A percentile compares a stretch with the other conserved stretches of the same genome.
Evolutionary conservation across 2,888 invertebrate species (phyloP).

Genomic region (Morpho achilles): DNA sequence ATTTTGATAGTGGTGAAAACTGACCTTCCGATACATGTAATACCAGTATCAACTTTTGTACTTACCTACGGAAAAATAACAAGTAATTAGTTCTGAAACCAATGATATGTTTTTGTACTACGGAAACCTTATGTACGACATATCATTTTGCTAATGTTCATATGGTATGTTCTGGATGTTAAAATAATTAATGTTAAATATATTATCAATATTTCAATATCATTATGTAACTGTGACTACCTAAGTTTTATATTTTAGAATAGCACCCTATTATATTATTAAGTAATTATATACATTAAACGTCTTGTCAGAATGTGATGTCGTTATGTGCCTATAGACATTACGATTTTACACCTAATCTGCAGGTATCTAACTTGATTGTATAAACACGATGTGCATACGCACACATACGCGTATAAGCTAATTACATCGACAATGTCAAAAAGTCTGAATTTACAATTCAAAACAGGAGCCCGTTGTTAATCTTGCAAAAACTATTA

Average conservation of each 20-base stretch:
- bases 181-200: constrained; percentile 10
- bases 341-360: constrained; percentile 3
- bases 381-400: too few species aligned
- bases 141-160: constrained; percentile 41
- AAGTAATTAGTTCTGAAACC: constrained; percentile 2
- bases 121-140: constrained; percentile 40
- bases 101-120: constrained; percentile 5
- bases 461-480: too few species aligned
- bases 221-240: constrained; percentile 27
- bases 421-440: too few species aligned
- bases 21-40: neutral
- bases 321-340: constrained; percentile 8
- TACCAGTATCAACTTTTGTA: neutral
- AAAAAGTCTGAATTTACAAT: too few species aligned
- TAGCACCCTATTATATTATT: constrained; percentile 59
- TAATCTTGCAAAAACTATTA: too few species aligned
- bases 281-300: constrained; percentile 21
- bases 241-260: constrained; percentile 39
- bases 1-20: too few species aligned
- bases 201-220: constrained; percentile 20
- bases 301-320: constrained; percentile 7
- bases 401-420: too few species aligned
- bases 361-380: neutral
- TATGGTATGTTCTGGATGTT: constrained; percentile 24
- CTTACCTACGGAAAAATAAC: neutral